These are phyloP conservation scores for Opisthocomus hoazin DNA, from an alignment of 2,113 vertebrate species.

Conservation along the genomic window DNA sequence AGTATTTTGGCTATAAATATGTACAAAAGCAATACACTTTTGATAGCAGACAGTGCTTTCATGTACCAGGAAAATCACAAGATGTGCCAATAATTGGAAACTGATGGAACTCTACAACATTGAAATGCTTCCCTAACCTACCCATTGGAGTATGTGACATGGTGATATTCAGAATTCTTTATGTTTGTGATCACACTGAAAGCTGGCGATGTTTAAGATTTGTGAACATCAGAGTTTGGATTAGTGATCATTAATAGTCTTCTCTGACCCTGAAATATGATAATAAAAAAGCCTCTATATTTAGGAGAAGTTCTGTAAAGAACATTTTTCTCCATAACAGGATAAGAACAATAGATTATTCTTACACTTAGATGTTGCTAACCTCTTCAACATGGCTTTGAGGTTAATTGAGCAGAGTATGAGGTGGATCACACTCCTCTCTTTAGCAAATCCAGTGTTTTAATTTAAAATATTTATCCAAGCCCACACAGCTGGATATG, in stretches of 20 bases:
- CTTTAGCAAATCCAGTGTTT: neutral
- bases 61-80: neutral
- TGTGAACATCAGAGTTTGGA: neutral
- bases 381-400: neutral
- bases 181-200: neutral
- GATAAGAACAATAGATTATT: neutral
- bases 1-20: neutral
- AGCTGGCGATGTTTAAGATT: neutral
- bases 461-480: neutral
- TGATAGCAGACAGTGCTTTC: neutral
- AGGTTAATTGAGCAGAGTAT: neutral
- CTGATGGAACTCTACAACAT: neutral
- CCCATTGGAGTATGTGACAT: neutral
- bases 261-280: neutral
- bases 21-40: neutral
- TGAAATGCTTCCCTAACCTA: neutral
- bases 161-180: neutral
- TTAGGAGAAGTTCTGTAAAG: neutral
- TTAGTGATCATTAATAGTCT: neutral
- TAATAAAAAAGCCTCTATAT: neutral
- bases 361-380: neutral
- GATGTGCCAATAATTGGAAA: neutral
- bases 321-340: neutral
- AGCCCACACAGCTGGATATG: neutral
- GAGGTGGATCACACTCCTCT: neutral